Percentiles rank a stretch among this genome's conserved stretches.
phyloP scores from a whole-genome alignment of 2,888 invertebrate genomes.

The Aspidiotus rigidus region DNA sequence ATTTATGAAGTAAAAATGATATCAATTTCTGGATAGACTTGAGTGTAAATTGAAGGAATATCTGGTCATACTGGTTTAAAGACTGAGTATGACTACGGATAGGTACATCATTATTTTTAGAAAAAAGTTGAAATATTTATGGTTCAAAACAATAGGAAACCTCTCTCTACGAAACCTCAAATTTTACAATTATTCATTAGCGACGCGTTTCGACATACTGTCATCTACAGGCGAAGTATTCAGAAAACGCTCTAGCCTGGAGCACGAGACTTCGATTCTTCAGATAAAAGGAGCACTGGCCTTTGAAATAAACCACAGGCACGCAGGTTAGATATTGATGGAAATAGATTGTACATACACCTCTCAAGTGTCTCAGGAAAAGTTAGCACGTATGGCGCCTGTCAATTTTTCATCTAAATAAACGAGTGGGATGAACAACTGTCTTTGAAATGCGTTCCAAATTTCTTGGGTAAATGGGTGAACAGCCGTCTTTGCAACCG shows the following conservation, averaged over 20 bases:
- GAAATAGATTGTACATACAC: neutral
- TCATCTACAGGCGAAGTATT: neutral
- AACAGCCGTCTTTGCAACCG: slow-evolving; percentile 3
- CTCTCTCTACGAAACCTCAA: too few species aligned
- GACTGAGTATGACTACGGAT: too few species aligned
- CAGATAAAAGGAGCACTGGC: neutral
- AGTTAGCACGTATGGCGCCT: neutral
- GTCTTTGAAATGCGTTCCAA: slow-evolving; percentile 2
- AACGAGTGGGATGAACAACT: neutral
- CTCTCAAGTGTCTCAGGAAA: neutral
- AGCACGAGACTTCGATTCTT: neutral
- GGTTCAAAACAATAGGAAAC: too few species aligned
- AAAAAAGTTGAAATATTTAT: too few species aligned
- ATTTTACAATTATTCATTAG: too few species aligned
- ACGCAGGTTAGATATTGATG: neutral
- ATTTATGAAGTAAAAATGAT: too few species aligned
- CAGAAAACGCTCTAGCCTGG: too few species aligned
- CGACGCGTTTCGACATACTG: too few species aligned
- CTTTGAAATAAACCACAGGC: neutral
- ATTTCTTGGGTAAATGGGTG: neutral
- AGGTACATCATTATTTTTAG: too few species aligned
- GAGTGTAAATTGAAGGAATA: too few species aligned
- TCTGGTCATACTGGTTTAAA: too few species aligned
- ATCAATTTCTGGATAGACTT: too few species aligned
- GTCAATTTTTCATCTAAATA: slow-evolving; percentile 1